Base-by-base conservation (phyloP, 1,140 invertebrate species). In the Meloidogyne exigua region DNA sequence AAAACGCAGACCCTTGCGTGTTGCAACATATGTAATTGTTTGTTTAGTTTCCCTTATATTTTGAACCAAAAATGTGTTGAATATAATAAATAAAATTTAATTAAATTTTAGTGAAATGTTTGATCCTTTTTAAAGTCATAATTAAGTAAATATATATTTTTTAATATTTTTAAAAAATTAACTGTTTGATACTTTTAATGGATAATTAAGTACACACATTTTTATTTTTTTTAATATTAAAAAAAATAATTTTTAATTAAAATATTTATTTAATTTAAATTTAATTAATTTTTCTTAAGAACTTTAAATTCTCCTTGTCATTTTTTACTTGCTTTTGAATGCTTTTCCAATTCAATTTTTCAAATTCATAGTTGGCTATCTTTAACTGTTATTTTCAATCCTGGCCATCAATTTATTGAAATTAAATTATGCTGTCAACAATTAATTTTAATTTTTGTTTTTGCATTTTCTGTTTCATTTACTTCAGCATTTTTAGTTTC, bases 251-350 rank as follows among this genome's bases (percentile, higher is more conserved):
- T 7, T 68, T 68, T 36, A 68, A 68, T 25, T 21, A 5, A n/a
- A 68, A 4, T 68, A 18, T 18, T 0, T 4, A n/a, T 5, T 25
- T 68, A 68, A 25, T 68, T 13, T 7, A 9, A 21, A 39, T 7
- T 49, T n/a, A 3, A 23, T 10, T 25, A 32, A 32, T 49, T 32
- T 70, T 36, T 2, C 2, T 71, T 49, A 25, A 71, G 69, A 44
- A 57, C 69, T 10, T 42, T 71, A 62, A 71, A 71, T 18, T 18
- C 44, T n/a, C 69, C 69, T 26, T 71, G 69, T 28, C 44, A 71
- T 44, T 44, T 71, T 42, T 28, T 71, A 62, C 44, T 71, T 28
- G 69, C 69, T 71, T 71, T 71, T 44, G 69, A 71, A 44, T n/a
- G 69, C 18, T 44, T 71, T 18, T 71, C 44, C 3, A 12, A 57